These are phyloP conservation scores for Himalopsyche tibetana DNA, from an alignment of 2,888 invertebrate species.

Conservation along the genomic window DNA sequence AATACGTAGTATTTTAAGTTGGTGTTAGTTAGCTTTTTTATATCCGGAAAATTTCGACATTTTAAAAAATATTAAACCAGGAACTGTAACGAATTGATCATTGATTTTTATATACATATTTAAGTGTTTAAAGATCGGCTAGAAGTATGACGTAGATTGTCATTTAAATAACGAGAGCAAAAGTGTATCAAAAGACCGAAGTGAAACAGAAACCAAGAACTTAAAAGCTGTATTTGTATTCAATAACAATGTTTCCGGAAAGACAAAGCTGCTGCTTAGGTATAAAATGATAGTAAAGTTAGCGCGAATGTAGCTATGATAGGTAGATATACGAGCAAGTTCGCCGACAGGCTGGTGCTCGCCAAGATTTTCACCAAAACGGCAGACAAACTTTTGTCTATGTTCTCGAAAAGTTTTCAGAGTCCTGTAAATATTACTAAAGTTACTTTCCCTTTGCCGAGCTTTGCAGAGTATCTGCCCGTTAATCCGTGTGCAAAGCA, in stretches of 20 bases:
- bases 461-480: conserved; percentile 6
- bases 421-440: conserved; percentile 61
- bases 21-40: too few species aligned
- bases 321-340: not conserved
- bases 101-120: too few species aligned
- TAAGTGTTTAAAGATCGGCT: too few species aligned
- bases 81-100: too few species aligned
- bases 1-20: too few species aligned
- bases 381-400: conserved; percentile 35
- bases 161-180: conserved; percentile 2
- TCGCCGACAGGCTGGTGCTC: conserved; percentile 26
- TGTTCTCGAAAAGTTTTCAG: conserved; percentile 49
- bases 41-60: too few species aligned
- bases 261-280: not conserved
- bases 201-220: conserved; percentile 19
- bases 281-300: not conserved
- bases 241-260: not conserved
- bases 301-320: not conserved
- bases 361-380: conserved; percentile 3
- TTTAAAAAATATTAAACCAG: too few species aligned
- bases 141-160: not conserved
- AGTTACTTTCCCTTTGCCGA: conserved; percentile 49
- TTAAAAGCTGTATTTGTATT: conserved; percentile 30
- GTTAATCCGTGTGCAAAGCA: conserved; percentile 45
- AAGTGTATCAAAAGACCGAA: conserved; percentile 2